These are phyloP conservation scores for Sebastes matsubarae DNA, from an alignment of 2,797 vertebrate genomes.

Conservation along the genomic window DNA sequence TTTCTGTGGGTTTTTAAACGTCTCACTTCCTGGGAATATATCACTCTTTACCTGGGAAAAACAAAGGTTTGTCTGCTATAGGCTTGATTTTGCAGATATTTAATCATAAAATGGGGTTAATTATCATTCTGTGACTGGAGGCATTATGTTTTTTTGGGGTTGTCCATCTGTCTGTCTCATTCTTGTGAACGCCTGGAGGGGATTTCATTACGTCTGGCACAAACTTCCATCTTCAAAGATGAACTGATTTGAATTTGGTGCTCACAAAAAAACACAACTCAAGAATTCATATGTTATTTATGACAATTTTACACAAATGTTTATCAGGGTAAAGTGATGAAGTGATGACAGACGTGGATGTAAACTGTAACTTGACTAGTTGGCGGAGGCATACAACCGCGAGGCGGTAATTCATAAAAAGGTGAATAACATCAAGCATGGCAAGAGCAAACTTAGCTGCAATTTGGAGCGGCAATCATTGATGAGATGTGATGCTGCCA, in stretches of 20 bases:
- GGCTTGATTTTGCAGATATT: not conserved
- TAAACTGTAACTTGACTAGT: not conserved
- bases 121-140: not conserved
- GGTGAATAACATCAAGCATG: not conserved
- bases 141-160: not conserved
- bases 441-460: not conserved
- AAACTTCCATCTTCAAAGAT: not conserved
- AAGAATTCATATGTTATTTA: not conserved
- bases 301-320: not conserved
- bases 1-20: not conserved
- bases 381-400: not conserved
- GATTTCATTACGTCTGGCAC: not conserved
- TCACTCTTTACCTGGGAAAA: not conserved
- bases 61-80: too few species aligned
- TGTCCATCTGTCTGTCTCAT: not conserved
- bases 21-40: not conserved
- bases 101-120: not conserved
- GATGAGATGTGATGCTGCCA: not conserved
- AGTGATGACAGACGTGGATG: not conserved
- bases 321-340: not conserved
- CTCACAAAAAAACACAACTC: not conserved
- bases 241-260: not conserved
- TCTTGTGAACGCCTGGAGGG: not conserved
- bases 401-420: not conserved
- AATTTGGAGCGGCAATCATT: not conserved